phyloP scores from a whole-genome alignment of 2,113 vertebrate genomes.

The Coptodon rendalli region DNA sequence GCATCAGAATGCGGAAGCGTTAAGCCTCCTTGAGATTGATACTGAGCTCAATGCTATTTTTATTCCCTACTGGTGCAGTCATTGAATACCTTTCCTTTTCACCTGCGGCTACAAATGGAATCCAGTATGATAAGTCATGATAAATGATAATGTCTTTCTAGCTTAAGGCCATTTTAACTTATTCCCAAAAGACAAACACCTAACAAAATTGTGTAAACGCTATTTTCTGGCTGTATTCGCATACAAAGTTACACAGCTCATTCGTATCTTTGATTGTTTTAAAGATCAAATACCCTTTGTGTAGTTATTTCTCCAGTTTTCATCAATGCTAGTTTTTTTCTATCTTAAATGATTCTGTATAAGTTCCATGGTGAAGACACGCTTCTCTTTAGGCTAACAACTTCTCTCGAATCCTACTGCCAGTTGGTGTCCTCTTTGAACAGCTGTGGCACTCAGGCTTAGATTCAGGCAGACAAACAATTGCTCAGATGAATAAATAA shows the following conservation, averaged over 20 bases:
- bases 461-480: conserved; percentile 39
- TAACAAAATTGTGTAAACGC: neutral
- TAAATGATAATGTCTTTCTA: conserved; percentile 5
- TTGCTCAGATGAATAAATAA: conserved; percentile 25
- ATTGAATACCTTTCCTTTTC: conserved; percentile 34
- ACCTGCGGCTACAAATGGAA: conserved; percentile 32
- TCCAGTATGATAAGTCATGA: conserved; percentile 20
- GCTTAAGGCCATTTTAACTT: neutral
- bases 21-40: conserved; percentile 56
- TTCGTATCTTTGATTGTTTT: neutral
- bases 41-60: conserved; percentile 53
- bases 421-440: conserved; percentile 61
- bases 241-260: neutral
- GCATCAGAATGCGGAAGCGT: conserved; percentile 35
- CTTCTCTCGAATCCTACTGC: conserved; percentile 24
- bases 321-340: neutral
- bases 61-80: conserved; percentile 30
- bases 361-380: neutral
- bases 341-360: neutral
- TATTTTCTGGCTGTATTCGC: neutral
- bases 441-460: conserved; percentile 49
- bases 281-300: neutral
- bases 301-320: neutral
- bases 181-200: neutral
- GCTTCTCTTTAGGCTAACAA: neutral